Percentiles rank a stretch among this genome's conserved stretches.
Evolutionary conservation across 2,113 vertebrate species (phyloP).

Genomic region (Sorex araneus): DNA sequence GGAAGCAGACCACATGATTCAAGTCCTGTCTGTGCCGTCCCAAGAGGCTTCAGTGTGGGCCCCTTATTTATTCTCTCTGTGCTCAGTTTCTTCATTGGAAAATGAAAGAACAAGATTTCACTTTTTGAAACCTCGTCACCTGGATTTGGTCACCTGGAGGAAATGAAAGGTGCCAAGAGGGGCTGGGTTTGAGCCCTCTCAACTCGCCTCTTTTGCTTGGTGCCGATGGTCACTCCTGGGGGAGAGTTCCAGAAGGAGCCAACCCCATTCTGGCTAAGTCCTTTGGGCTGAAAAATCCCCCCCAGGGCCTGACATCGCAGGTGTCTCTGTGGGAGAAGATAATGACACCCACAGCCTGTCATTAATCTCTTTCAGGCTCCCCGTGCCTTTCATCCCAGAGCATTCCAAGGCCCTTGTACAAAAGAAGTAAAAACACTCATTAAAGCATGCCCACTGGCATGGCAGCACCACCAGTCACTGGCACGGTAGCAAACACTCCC

Average conservation of each 20-base stretch:
- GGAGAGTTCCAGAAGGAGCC: conserved; percentile 45
- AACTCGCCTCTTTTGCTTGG: neutral
- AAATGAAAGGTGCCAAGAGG: neutral
- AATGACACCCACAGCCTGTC: conserved; percentile 32
- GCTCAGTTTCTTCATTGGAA: conserved; percentile 20
- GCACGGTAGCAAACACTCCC: neutral
- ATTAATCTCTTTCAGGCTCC: conserved; percentile 62
- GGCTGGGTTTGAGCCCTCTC: neutral
- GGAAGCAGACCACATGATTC: neutral
- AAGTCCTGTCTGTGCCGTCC: neutral
- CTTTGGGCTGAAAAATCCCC: conserved; percentile 65
- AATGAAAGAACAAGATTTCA: neutral
- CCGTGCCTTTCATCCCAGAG: conserved; percentile 69
- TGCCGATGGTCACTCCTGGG: neutral
- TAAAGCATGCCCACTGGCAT: conserved; percentile 60
- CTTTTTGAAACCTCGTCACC: too few species aligned
- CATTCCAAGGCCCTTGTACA: conserved; percentile 60
- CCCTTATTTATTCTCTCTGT: neutral
- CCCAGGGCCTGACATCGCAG: conserved; percentile 40
- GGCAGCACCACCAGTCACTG: conserved; percentile 33
- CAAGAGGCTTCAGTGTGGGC: neutral
- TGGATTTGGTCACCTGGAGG: neutral
- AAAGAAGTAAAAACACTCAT: conserved; percentile 75
- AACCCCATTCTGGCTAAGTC: neutral
- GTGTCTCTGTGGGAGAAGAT: conserved; percentile 66